Percentiles rank a stretch among this genome's conserved stretches.
Evolutionary conservation across 2,797 vertebrate species (phyloP).

Genomic region (Furcifer pardalis): DNA sequence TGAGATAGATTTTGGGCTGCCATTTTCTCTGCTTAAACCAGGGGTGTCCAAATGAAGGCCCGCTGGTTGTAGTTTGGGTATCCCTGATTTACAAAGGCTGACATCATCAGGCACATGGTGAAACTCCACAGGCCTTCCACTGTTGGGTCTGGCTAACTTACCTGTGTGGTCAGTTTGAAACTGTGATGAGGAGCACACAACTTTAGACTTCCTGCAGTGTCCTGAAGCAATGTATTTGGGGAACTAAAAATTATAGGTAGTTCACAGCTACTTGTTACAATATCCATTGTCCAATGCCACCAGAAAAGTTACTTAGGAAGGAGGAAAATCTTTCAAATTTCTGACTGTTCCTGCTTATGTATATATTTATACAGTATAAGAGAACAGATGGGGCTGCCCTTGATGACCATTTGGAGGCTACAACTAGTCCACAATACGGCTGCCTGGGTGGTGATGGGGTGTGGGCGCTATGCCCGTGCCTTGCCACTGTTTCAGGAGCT

Average conservation of each 20-base stretch:
- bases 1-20: no score
- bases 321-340: not conserved
- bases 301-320: not conserved
- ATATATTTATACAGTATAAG: not conserved
- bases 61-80: no score
- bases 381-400: no score
- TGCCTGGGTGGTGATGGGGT: no score
- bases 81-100: not conserved
- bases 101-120: not conserved
- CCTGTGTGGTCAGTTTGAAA: not conserved
- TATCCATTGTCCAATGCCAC: not conserved
- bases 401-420: no score
- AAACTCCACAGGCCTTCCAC: no score
- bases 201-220: not conserved
- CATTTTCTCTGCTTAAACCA: no score
- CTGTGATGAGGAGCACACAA: not conserved
- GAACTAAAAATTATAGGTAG: not conserved
- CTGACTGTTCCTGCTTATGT: not conserved
- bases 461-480: no score
- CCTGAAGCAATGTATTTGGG: not conserved
- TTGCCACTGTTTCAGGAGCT: no score
- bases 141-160: not conserved
- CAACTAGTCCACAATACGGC: no score
- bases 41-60: no score
- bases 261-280: no score